Conservation (phyloP, 2,797 vertebrate genomes). For the Pipistrellus kuhlii region DNA sequence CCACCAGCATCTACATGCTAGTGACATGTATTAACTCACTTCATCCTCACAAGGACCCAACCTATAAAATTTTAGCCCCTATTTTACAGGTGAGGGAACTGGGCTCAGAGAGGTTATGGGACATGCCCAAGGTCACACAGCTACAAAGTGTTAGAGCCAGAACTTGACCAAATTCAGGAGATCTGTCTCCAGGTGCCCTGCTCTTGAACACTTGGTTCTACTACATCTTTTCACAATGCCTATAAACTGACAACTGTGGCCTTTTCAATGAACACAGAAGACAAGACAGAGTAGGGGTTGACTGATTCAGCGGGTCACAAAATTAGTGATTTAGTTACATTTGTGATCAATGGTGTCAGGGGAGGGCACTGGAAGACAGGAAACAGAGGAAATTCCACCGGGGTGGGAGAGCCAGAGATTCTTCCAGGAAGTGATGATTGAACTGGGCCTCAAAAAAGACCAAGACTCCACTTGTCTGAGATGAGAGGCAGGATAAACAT, state of each 20-base stretch:
- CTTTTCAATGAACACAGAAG: not conserved
- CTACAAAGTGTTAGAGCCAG: not conserved
- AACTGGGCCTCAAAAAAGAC: not conserved
- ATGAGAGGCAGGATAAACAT: not conserved
- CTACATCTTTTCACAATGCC: not conserved
- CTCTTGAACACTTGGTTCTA: not conserved
- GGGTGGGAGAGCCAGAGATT: not conserved
- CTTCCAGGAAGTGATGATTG: not conserved
- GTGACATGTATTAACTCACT: not conserved
- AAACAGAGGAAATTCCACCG: not conserved
- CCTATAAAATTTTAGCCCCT: not conserved
- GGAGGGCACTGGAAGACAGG: not conserved
- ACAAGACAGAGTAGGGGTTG: not conserved
- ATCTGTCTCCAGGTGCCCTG: not conserved
- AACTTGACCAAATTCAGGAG: not conserved
- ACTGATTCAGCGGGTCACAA: not conserved
- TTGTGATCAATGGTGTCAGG: not conserved
- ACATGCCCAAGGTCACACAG: not conserved
- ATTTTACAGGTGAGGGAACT: not conserved
- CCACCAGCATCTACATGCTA: not conserved
- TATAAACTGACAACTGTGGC: not conserved
- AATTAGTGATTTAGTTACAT: not conserved
- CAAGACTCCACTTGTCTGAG: not conserved
- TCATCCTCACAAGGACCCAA: not conserved
- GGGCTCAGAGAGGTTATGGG: not conserved